Conservation (phyloP, 2,888 invertebrate genomes). For the Apoderus coryli region DNA sequence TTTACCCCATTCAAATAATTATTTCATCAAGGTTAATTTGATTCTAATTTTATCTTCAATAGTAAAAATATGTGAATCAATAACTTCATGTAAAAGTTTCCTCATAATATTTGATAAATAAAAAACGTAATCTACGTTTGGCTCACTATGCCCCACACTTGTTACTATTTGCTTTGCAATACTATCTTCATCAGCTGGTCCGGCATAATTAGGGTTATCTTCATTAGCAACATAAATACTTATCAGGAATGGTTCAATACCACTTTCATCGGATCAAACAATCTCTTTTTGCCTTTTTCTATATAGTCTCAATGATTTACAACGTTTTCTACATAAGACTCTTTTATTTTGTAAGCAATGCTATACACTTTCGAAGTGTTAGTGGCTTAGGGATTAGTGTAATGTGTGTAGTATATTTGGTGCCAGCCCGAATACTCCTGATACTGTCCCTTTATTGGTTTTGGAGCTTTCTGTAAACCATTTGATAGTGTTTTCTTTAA, state of each 20-base stretch:
- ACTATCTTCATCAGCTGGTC: constrained; percentile 55
- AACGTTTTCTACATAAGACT: constrained; percentile 52
- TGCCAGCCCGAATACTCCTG: no score
- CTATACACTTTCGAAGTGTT: constrained; percentile 71
- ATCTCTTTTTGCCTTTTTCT: constrained; percentile 66
- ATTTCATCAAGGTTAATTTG: no score
- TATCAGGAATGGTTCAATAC: constrained; percentile 46
- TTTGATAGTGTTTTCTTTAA: no score
- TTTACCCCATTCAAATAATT: no score
- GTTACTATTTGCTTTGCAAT: constrained; percentile 68
- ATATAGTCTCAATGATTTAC: constrained; percentile 72
- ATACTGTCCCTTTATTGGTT: no score
- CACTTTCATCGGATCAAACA: constrained; percentile 48
- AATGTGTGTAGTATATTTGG: no score
- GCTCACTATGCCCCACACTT: constrained; percentile 71
- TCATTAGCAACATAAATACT: constrained; percentile 70
- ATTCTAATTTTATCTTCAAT: constrained; percentile 17
- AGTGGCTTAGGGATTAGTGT: no score
- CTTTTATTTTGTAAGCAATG: constrained; percentile 74
- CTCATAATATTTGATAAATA: constrained; percentile 70
- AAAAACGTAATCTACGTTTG: constrained; percentile 84
- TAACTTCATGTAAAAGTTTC: constrained; percentile 50
- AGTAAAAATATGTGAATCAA: constrained; percentile 58
- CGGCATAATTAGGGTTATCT: constrained; percentile 57
- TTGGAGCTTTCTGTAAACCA: no score